Base-by-base conservation (phyloP, 2,888 invertebrate genomes). In the Autographa pulchrina region DNA sequence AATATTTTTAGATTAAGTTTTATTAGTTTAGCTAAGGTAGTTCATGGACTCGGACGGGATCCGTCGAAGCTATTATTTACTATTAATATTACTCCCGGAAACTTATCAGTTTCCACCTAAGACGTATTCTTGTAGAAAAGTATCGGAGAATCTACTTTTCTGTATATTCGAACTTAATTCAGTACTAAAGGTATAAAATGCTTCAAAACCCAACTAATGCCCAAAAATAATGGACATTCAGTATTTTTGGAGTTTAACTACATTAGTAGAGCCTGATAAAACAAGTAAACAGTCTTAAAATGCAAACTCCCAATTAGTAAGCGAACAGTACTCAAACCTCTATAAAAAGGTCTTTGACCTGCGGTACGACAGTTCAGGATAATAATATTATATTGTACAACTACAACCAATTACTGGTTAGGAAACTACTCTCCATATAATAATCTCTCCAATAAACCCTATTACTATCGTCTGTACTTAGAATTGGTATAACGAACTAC, bases 331-430 rank as follows among this genome's bases (percentile, higher is more conserved):
- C 48, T 48, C n/a, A n/a, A n/a, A 48, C n/a, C 48, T 48, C n/a
- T 7, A n/a, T n/a, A 48, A 48, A 48, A 48, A 48, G 48, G n/a
- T 48, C 43, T 14, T 5, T 43, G 43, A 43, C 48, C 48, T n/a
- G 5, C 13, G 25, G 3, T 25, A 56, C 54, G 20, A 56, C 48
- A 16, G n/a, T 41, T 6, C 16, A 6, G n/a, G 2, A 7, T 48
- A 48, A 11, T 43, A 43, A 48, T 48, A 48, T 48, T n/a, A 48
- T 48, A 11, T 48, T n/a, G n/a, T 48, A 48, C 48, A 48, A n/a
- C 48, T 48, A 48, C 54, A 56, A 56, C 25, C 54, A 56, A 56
- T 56, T 56, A 56, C 25, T 25, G 54, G 20, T 25, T 56, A 56
- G 13, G 11, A 56, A 56, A 25, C 54, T 54, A 54, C 13, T 56